Conservation (phyloP, 2,888 invertebrate genomes). For the Brachyopa scutellaris region DNA sequence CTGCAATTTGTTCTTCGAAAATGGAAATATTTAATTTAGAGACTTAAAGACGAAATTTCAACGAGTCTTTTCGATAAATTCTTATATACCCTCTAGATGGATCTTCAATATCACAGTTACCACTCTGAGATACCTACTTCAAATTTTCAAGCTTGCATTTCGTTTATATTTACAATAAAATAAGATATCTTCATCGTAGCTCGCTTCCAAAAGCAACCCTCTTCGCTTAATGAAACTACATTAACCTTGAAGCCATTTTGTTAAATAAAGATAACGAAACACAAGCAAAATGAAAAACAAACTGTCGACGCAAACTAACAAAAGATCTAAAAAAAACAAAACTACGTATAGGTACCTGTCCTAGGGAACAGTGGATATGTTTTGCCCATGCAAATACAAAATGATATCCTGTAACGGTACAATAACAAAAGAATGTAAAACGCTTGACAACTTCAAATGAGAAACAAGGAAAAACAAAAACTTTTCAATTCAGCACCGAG, state of each 20-base stretch:
- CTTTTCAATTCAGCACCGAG: conserved; percentile 33
- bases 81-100: too few species aligned
- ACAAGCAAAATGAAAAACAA: neutral
- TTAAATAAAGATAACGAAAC: neutral
- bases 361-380: neutral
- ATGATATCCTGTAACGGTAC: neutral
- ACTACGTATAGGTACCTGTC: neutral
- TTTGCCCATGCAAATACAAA: neutral
- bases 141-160: too few species aligned
- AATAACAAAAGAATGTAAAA: conserved; percentile 14
- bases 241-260: neutral
- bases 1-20: too few species aligned
- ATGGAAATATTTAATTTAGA: too few species aligned
- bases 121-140: too few species aligned
- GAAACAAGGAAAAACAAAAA: conserved; percentile 18
- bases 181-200: neutral
- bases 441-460: conserved; percentile 6
- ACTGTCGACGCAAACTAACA: neutral
- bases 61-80: too few species aligned
- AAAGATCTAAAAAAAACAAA: neutral
- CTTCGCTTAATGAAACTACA: neutral
- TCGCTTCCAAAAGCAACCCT: neutral
- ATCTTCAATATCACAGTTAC: too few species aligned
- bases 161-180: too few species aligned
- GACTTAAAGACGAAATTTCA: too few species aligned